phyloP scores from a whole-genome alignment of 2,797 vertebrate genomes.

The Coranthus polyacanthus region DNA sequence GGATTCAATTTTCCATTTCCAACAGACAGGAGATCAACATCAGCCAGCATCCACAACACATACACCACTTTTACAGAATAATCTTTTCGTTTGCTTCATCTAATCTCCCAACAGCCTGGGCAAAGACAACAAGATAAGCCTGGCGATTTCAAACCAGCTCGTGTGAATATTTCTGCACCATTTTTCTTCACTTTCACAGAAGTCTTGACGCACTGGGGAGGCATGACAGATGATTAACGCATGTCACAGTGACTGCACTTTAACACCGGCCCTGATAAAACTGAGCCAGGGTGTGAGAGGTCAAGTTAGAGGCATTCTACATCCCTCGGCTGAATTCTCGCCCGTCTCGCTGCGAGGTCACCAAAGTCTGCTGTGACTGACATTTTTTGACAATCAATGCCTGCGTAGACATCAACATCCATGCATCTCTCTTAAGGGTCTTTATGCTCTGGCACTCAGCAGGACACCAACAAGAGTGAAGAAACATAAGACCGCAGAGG shows the following conservation, averaged over 20 bases:
- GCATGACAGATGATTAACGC: constrained; percentile 63
- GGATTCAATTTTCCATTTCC: constrained; percentile 21
- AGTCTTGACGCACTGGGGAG: constrained; percentile 11
- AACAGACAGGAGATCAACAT: constrained; percentile 21
- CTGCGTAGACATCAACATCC: constrained; percentile 53
- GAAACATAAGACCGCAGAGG: constrained; percentile 5
- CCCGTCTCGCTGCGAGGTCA: too few species aligned
- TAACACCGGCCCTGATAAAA: constrained; percentile 59
- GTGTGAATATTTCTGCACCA: constrained; percentile 38
- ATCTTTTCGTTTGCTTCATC: constrained; percentile 44
- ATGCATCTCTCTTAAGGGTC: constrained; percentile 55
- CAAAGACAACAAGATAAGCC: constrained; percentile 49
- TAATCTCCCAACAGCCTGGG: constrained; percentile 50
- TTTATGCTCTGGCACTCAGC: constrained; percentile 54
- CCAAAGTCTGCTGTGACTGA: constrained; percentile 63
- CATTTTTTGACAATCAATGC: constrained; percentile 66
- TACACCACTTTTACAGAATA: constrained; percentile 38
- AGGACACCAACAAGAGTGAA: constrained; percentile 43
- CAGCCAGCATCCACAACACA: constrained; percentile 31
- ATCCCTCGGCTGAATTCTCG: constrained; percentile 66
- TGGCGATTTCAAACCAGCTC: constrained; percentile 41
- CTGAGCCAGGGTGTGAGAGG: constrained; percentile 64
- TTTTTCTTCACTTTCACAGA: constrained; percentile 19
- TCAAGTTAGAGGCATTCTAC: constrained; percentile 63
- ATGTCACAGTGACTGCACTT: constrained; percentile 54